Conservation (phyloP, 1,140 invertebrate genomes). For the Habropoda laboriosa region DNA sequence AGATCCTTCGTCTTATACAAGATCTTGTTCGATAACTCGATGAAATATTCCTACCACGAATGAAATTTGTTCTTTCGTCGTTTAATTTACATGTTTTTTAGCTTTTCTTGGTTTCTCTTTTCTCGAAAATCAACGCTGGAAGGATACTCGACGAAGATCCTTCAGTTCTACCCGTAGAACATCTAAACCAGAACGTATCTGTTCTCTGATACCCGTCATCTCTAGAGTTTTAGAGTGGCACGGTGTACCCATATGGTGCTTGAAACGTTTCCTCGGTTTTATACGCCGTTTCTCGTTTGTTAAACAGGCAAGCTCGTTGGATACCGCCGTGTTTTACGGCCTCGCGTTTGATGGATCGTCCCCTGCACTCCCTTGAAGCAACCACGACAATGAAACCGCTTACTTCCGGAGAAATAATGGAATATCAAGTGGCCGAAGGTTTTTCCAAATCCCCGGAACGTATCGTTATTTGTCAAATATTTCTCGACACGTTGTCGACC, state of each 20-base stretch:
- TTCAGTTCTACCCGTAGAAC: not conserved
- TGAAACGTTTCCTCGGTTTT: conserved; percentile 1
- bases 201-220: not conserved
- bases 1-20: conserved; percentile 5
- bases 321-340: not conserved
- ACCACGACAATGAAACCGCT: not conserved
- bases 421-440: not conserved
- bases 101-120: too few relatives aligned
- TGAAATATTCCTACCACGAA: not conserved
- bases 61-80: too few relatives aligned
- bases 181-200: not conserved
- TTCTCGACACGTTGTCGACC: too few relatives aligned
- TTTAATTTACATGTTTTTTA: too few relatives aligned
- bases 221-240: not conserved
- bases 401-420: not conserved
- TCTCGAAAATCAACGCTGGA: not conserved
- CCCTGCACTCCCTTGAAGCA: conserved; percentile 1
- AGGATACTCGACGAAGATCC: not conserved
- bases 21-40: not conserved
- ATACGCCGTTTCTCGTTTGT: not conserved
- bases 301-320: conserved; percentile 38
- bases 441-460: not conserved
- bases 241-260: conserved; percentile 39
- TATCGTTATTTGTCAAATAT: too few relatives aligned
- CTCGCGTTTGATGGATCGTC: not conserved